A percentile compares a stretch with the other conserved stretches of the same genome.
Conservation (phyloP, 1,140 invertebrate species). For the Xylocopa sonorina region DNA sequence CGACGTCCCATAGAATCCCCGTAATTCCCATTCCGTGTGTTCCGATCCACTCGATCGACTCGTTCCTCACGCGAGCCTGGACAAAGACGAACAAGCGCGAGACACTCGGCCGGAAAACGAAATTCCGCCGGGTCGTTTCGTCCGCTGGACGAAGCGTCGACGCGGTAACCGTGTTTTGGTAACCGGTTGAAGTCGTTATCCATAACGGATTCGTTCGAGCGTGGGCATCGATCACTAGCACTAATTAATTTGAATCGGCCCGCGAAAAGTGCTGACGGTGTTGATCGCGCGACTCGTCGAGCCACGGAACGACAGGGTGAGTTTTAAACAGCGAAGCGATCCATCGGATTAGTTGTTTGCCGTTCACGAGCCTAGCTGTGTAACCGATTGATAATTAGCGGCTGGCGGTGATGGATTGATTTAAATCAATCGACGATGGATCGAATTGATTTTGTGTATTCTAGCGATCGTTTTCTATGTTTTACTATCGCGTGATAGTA, state of each 20-base stretch:
- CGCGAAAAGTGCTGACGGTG: too few relatives aligned
- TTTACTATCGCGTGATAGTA: not conserved
- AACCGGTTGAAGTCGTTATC: not conserved
- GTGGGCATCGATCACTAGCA: not conserved
- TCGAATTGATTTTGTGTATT: not conserved
- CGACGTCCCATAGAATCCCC: conserved; percentile 32
- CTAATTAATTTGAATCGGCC: conserved; percentile 28
- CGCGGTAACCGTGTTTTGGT: not conserved
- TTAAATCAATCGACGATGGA: not conserved
- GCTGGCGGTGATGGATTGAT: not conserved
- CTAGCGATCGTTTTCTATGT: not conserved
- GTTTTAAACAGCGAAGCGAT: not conserved
- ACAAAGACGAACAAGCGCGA: conserved; percentile 12
- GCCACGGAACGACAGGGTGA: not conserved
- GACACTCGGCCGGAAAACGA: conserved; percentile 8
- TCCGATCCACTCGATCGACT: conserved; percentile 48
- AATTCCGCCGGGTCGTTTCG: conserved; percentile 14
- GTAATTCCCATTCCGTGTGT: conserved; percentile 45
- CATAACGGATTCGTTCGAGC: not conserved
- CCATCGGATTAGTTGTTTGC: not conserved
- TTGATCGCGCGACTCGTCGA: not conserved
- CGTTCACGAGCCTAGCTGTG: not conserved
- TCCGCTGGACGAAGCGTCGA: not conserved
- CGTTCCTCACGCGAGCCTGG: conserved; percentile 32
- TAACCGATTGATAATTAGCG: not conserved